These are phyloP conservation scores for Trichopria drosophilae DNA, from an alignment of 2,888 invertebrate species.

Conservation along the genomic window DNA sequence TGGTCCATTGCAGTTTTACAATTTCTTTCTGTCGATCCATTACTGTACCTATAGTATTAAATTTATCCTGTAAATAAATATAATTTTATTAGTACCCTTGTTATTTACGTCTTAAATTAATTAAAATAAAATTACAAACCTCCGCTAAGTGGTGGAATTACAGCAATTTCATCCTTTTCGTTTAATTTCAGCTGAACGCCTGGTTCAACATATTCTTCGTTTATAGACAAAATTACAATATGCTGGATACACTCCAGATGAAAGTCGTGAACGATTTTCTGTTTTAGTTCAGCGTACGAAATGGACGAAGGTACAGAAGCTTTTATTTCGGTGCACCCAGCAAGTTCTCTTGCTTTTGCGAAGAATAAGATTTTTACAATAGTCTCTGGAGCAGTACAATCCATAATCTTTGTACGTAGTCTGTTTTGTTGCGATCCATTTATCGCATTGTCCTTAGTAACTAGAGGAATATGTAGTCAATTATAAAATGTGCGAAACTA, in stretches of 20 bases:
- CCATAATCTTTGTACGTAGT: no score
- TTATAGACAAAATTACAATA: constrained; percentile 78
- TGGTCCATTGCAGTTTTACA: constrained; percentile 68
- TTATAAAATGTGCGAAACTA: no score
- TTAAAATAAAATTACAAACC: constrained; percentile 62
- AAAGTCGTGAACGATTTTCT: constrained; percentile 65
- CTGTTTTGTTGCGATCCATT: no score
- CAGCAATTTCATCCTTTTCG: constrained; percentile 80
- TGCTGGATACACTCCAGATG: constrained; percentile 70
- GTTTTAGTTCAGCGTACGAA: constrained; percentile 65
- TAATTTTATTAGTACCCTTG: constrained; percentile 5
- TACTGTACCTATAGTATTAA: no score
- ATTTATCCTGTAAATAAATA: constrained; percentile 46
- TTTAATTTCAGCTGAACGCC: constrained; percentile 63
- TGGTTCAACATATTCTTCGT: constrained; percentile 73
- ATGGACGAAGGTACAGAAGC: constrained; percentile 62
- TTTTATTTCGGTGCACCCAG: constrained; percentile 65
- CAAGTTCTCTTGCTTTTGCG: constrained; percentile 84
- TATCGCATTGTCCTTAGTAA: no score
- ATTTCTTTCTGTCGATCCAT: constrained; percentile 65
- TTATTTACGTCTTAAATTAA: constrained; percentile 4
- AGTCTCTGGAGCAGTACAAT: no score
- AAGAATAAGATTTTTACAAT: constrained; percentile 79
- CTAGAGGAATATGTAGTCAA: no score
- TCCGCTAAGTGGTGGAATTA: constrained; percentile 94